Base-by-base conservation (phyloP, 2,797 vertebrate species). In the Lacerta viridis region DNA sequence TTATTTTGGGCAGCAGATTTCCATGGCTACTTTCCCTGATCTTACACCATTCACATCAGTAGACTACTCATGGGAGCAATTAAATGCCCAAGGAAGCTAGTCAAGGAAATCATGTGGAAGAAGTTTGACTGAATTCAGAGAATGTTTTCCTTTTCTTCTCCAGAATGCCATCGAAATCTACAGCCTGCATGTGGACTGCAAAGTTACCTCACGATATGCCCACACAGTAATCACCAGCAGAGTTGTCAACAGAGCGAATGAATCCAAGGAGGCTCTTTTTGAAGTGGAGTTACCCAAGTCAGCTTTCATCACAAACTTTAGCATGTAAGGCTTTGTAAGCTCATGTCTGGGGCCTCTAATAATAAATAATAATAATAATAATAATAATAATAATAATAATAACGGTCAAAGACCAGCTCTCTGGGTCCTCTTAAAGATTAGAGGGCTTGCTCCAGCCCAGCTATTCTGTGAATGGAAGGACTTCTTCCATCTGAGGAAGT, bases 271-370 rank as follows among this genome's bases (percentile, higher is more conserved):
- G 93, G 97, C 97, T 0, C 93, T 97, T 86, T 99, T 99, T 91
- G 96, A 98, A 11, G 97, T 99, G 90, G 98, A 98, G 88, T 96
- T 99, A 79, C 98, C 98, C 88, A 99, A 98, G 95, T 98, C 97
- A 3, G 98, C 99, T 72, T 99, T 99, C 95, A 98, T 99, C 97
- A 98, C 97, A 94, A 98, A 98, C 95, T 99, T 99, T 94, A 98
- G 95, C 95, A 98, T 99, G 99, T 99, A 95, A 81, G 98, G 59
- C 59, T 61, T 61, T 61, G 59, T 61, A 61, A 61, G 59, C 59
- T 18, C 10, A 20, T 61, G 64, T 84, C 39, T 80, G 7, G 4
- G 33, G 23, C n/a, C n/a, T 33, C 33, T 33, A 33, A 33, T n/a
- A n/a, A n/a, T n/a, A n/a, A 33, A 33, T 33, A 33, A 33, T 33